Conservation (phyloP, 2,888 invertebrate genomes). For the Drosophila ezoana region DNA sequence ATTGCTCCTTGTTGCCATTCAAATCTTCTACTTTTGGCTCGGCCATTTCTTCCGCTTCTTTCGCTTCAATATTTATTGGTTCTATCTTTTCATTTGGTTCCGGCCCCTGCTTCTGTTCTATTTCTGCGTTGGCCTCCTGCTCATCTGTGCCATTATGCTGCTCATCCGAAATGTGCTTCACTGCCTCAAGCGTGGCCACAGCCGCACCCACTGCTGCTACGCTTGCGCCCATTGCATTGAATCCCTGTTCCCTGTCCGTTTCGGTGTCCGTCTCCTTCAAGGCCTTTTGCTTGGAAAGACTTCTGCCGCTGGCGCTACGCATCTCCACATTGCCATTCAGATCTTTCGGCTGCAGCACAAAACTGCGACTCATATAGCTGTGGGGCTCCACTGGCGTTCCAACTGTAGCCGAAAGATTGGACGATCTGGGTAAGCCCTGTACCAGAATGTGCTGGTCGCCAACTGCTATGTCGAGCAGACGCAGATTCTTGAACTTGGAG, state of each 20-base stretch:
- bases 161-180: slow-evolving; percentile 59
- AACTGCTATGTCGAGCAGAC: slow-evolving; percentile 82
- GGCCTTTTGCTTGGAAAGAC: slow-evolving; percentile 51
- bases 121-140: not conserved
- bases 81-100: not conserved
- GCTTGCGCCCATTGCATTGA: slow-evolving; percentile 34
- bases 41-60: not conserved
- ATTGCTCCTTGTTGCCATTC: slow-evolving; percentile 38
- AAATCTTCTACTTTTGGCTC: slow-evolving; percentile 12
- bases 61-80: slow-evolving; percentile 27
- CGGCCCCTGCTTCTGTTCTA: not conserved
- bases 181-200: slow-evolving; percentile 58
- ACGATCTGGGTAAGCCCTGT: slow-evolving; percentile 82
- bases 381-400: slow-evolving; percentile 59
- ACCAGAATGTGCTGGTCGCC: slow-evolving; percentile 84
- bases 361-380: slow-evolving; percentile 73
- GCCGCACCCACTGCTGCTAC: slow-evolving; percentile 33
- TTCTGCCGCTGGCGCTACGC: slow-evolving; percentile 52
- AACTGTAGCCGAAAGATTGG: slow-evolving; percentile 67
- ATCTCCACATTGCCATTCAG: slow-evolving; percentile 58
- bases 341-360: slow-evolving; percentile 67
- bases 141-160: slow-evolving; percentile 20
- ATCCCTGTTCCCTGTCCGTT: slow-evolving; percentile 15
- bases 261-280: slow-evolving; percentile 45
- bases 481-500: slow-evolving; percentile 84